Percentiles rank a stretch among this genome's conserved stretches.
Evolutionary conservation across 2,888 invertebrate species (phyloP).

Genomic region (Escarpia spicata): DNA sequence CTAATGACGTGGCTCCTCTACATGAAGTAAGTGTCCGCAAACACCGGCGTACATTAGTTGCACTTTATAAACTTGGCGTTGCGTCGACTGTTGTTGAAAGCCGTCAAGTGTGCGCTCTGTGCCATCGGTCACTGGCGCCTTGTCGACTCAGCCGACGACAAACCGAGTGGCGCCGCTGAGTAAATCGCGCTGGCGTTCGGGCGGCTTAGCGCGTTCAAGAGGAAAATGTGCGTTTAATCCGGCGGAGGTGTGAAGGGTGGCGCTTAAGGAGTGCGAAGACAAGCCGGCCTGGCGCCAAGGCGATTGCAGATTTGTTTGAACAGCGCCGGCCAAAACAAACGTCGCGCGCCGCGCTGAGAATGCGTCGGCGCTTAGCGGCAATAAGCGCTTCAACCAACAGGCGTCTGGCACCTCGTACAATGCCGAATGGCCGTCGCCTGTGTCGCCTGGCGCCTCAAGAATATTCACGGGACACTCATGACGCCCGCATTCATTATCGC

Average conservation of each 20-base stretch:
- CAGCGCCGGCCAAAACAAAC: conserved; percentile 6
- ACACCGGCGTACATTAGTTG: neutral
- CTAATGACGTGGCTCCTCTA: neutral
- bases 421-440: neutral
- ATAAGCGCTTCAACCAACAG: conserved; percentile 16
- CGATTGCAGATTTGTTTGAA: conserved; percentile 8
- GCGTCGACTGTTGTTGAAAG: conserved; percentile 1
- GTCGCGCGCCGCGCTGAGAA: neutral
- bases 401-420: conserved; percentile 13
- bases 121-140: neutral
- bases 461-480: neutral
- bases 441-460: conserved; percentile 12
- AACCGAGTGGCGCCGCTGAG: neutral
- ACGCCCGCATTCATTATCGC: neutral
- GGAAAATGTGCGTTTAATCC: neutral
- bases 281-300: conserved; percentile 24
- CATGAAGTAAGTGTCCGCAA: neutral
- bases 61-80: conserved; percentile 5
- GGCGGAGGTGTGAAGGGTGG: conserved; percentile 3
- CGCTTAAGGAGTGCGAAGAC: neutral
- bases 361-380: neutral
- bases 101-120: neutral
- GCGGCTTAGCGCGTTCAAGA: neutral
- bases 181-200: neutral
- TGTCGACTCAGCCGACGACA: neutral